These are phyloP conservation scores for Paratilapia polleni DNA, from an alignment of 2,113 vertebrate genomes.

Conservation along the genomic window DNA sequence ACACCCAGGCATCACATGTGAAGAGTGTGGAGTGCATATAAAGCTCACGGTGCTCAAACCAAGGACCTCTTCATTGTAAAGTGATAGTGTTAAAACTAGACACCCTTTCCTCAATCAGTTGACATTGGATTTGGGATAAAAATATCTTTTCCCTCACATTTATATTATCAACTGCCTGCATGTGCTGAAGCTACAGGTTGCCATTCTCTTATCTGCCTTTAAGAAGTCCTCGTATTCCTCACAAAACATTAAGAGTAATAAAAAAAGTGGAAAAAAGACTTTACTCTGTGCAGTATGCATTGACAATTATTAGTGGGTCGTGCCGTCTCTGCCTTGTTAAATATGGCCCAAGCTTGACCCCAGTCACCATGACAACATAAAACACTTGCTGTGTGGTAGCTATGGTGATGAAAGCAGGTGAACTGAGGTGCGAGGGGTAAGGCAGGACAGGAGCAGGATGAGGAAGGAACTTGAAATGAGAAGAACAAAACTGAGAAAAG, in stretches of 20 bases:
- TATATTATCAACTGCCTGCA: neutral
- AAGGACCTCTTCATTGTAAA: neutral
- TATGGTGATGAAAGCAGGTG: slow-evolving; percentile 58
- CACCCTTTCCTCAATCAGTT: neutral
- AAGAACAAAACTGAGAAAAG: neutral
- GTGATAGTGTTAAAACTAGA: neutral
- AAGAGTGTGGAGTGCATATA: neutral
- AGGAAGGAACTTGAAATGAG: neutral
- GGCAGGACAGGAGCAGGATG: slow-evolving; percentile 13
- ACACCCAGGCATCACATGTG: neutral
- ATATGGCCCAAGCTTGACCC: slow-evolving; percentile 48
- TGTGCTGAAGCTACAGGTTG: neutral
- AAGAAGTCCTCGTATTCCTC: neutral
- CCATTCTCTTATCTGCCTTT: neutral
- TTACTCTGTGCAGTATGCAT: neutral
- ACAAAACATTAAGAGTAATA: neutral
- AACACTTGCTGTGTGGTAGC: slow-evolving; percentile 52
- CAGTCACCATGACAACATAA: slow-evolving; percentile 53
- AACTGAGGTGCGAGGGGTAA: slow-evolving; percentile 34
- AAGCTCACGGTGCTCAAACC: neutral
- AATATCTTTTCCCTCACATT: neutral
- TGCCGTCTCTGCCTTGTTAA: slow-evolving; percentile 37
- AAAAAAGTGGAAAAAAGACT: neutral
- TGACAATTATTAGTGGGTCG: slow-evolving; percentile 39
- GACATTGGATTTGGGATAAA: no score